Conservation (phyloP, 2,797 vertebrate species). For the Tragopan temminckii region DNA sequence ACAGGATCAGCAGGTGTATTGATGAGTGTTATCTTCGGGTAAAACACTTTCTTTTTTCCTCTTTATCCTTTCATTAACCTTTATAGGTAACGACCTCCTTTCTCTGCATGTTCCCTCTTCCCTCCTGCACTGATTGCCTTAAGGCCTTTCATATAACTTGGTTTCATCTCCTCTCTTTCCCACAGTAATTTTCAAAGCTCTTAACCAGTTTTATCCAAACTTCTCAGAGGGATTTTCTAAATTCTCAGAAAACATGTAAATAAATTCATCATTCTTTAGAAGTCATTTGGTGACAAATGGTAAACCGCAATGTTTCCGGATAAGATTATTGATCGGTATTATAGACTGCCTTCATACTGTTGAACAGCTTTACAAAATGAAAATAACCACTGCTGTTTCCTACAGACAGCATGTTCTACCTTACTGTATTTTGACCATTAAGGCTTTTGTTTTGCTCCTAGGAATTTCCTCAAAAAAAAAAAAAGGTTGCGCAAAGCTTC, state of each 20-base stretch:
- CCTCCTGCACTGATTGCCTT: background rate
- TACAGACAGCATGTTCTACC: background rate
- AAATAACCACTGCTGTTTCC: background rate
- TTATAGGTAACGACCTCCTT: background rate
- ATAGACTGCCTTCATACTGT: background rate
- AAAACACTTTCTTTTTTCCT: background rate
- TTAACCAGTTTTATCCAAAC: background rate
- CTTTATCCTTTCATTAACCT: constrained; percentile 24
- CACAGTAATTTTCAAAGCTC: background rate
- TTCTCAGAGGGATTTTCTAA: background rate
- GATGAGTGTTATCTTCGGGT: constrained; percentile 26
- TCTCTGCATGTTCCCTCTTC: background rate
- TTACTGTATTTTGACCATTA: background rate
- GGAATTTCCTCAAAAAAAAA: background rate
- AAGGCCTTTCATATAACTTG: background rate
- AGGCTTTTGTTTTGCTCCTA: background rate
- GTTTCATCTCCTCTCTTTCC: background rate
- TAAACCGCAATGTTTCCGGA: background rate
- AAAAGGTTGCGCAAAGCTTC: accelerated
- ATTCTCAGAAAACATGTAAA: too few species aligned
- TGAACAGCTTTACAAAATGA: background rate
- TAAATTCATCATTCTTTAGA: background rate
- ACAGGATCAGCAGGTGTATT: constrained; percentile 39
- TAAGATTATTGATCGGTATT: accelerated
- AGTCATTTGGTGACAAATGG: accelerated